Base-by-base conservation (phyloP, 2,113 vertebrate species). In the Rutilus rutilus region DNA sequence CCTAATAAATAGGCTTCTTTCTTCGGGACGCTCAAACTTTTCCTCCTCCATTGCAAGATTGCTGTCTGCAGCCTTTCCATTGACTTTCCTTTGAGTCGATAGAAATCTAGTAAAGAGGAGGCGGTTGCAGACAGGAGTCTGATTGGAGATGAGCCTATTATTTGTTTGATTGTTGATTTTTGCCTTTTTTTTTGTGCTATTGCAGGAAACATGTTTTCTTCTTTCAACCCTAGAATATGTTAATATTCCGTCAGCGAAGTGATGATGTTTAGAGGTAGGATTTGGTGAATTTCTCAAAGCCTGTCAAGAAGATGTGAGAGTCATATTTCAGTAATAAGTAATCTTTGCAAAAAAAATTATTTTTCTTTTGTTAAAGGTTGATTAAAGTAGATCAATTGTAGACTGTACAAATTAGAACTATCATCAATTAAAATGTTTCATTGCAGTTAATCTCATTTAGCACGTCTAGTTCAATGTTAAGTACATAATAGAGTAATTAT, bases 21-120 rank as follows among this genome's bases (percentile, higher is more conserved):
- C n/a, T 45, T 47, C 3, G 1, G 11, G 21, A 57, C 0, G 21
- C 14, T 7, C 59, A 64, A 45, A 27, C 15, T 19, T 64, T 47
- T 81, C 60, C 15, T 27, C 19, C 59, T 80, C 23, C 11, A 0
- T 39, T 14, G 33, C 14, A 25, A 25, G 57, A 79, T 57, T 39
- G 21, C 57, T 42, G 78, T 80, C 78, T 80, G 36, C 57, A 47
- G 78, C 57, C 57, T 62, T 62, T 62, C 12, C 57, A 79, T 62
- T 79, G 57, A 64, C 59, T 45, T 11, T 47, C n/a, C 45, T 30
- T 15, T 4, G 54, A 62, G 71, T 65, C 60, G 3, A 79, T 62
- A 36, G 47, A 21, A 81, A 47, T 64, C 39, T n/a, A 30, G 14
- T 62, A 1, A 27, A 15, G 3, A 10, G n/a, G 36, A 64, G 27